Evolutionary conservation across 1,140 invertebrate species (phyloP).

Genomic region (Oryctes rhinoceros): DNA sequence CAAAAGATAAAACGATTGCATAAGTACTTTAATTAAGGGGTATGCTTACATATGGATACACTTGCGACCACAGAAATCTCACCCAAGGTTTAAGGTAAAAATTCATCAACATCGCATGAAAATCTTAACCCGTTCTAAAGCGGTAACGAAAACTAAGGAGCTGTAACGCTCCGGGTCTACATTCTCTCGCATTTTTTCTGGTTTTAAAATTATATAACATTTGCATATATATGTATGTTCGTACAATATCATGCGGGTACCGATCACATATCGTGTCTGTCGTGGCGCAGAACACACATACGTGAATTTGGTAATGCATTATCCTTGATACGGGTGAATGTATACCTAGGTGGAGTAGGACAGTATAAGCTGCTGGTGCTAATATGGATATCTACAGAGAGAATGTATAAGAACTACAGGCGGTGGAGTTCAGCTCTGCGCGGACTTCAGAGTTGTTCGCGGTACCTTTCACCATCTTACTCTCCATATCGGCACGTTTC

Average conservation of each 20-base stretch:
- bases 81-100: too few relatives aligned
- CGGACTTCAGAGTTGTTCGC: conserved; percentile 1
- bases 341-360: neutral
- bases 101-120: too few relatives aligned
- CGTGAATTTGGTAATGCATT: conserved; percentile 34
- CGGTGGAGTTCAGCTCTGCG: neutral
- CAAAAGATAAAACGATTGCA: too few relatives aligned
- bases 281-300: neutral
- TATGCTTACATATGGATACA: too few relatives aligned
- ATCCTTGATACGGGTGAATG: conserved; percentile 28
- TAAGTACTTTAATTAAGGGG: too few relatives aligned
- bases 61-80: too few relatives aligned
- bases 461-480: conserved; percentile 13
- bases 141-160: conserved; percentile 1
- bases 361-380: neutral
- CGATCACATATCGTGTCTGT: conserved; percentile 3
- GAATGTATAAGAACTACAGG: conserved; percentile 21
- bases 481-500: conserved; percentile 13
- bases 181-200: conserved; percentile 18
- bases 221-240: conserved; percentile 9
- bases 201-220: conserved; percentile 23
- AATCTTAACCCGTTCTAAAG: neutral
- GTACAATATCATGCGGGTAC: conserved; percentile 7
- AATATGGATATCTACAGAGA: neutral
- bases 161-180: neutral